Conservation (phyloP, 2,888 invertebrate species). For the Neoscelio sp. region DNA sequence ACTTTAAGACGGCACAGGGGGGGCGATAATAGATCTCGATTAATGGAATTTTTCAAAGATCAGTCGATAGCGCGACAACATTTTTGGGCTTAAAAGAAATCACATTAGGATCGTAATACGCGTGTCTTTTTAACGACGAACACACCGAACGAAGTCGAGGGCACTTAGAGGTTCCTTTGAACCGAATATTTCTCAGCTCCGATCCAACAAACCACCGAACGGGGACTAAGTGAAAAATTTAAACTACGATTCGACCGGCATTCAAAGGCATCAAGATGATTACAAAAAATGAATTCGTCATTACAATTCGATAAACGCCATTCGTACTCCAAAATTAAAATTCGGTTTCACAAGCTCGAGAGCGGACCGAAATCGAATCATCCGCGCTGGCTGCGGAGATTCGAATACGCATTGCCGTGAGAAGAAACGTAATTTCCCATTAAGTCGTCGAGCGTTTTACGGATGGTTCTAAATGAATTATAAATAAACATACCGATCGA, state of each 20-base stretch:
- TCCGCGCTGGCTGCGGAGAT: constrained; percentile 1
- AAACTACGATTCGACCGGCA: no score
- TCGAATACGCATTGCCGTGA: constrained; percentile 38
- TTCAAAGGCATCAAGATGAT: no score
- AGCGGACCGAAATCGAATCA: constrained; percentile 42
- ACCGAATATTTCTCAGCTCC: no score
- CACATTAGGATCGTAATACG: constrained; percentile 35
- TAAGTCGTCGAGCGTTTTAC: constrained; percentile 47
- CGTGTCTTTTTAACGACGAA: no score
- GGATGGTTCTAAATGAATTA: constrained; percentile 55
- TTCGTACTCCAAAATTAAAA: constrained; percentile 8
- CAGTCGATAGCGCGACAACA: constrained; percentile 29
- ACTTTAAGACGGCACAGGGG: constrained; percentile 8
- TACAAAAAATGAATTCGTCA: no score
- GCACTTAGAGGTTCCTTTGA: no score
- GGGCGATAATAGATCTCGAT: constrained; percentile 57
- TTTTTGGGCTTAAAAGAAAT: constrained; percentile 33
- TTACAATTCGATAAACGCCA: background rate
- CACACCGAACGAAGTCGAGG: no score
- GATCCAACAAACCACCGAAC: no score
- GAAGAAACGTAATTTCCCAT: constrained; percentile 51
- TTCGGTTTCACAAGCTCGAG: constrained; percentile 27
- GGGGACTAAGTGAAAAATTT: no score
- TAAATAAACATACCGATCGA: constrained; percentile 86
- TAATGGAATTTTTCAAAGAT: constrained; percentile 52